A percentile compares a stretch with the other conserved stretches of the same genome.
These are phyloP conservation scores for Nymphalis c-album DNA, from an alignment of 2,888 invertebrate species.

Conservation along the genomic window DNA sequence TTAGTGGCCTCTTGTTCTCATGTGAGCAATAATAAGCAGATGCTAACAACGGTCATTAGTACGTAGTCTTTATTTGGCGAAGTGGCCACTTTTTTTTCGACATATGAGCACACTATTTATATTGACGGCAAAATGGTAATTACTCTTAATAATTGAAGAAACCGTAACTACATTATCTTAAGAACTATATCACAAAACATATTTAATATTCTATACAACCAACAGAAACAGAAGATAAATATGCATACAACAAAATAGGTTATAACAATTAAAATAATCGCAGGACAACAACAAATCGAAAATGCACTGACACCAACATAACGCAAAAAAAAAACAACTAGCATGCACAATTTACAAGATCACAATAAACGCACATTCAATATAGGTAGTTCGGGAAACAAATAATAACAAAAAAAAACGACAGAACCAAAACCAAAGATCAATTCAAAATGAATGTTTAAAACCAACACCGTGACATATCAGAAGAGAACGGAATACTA, in stretches of 20 bases:
- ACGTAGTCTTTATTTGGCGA: constrained; percentile 38
- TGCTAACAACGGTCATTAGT: constrained; percentile 37
- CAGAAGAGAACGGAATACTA: constrained; percentile 52
- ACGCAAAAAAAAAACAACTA: constrained; percentile 55
- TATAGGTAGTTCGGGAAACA: constrained; percentile 53
- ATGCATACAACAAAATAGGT: not conserved
- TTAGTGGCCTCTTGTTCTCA: constrained; percentile 32
- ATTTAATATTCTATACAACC: not conserved
- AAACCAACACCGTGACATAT: constrained; percentile 65
- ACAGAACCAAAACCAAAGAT: constrained; percentile 53
- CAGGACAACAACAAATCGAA: constrained; percentile 18
- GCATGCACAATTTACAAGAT: constrained; percentile 52
- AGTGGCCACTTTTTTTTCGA: constrained; percentile 31
- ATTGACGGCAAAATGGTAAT: constrained; percentile 54
- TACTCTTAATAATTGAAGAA: constrained; percentile 39
- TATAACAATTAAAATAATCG: not conserved
- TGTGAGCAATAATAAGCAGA: constrained; percentile 31
- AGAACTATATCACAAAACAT: not conserved
- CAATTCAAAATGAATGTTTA: constrained; percentile 51
- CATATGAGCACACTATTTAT: constrained; percentile 47
- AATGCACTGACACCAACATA: constrained; percentile 52
- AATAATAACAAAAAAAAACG: constrained; percentile 44
- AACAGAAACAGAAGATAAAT: not conserved
- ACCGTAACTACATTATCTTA: constrained; percentile 36
- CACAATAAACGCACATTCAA: constrained; percentile 60